Base-by-base conservation (phyloP, 2,888 invertebrate species). In the Orthosia gothica region DNA sequence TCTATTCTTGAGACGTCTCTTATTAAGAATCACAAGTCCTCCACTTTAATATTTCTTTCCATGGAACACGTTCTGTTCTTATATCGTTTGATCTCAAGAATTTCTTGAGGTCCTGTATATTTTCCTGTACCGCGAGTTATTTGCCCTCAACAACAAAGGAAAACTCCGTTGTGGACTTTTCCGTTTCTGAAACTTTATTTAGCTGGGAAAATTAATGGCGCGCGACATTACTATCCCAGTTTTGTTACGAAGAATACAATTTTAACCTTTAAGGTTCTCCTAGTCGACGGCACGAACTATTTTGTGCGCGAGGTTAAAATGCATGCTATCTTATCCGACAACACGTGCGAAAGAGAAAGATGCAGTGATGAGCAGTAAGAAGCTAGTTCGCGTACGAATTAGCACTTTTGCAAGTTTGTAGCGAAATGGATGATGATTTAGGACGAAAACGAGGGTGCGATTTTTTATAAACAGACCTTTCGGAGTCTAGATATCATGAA, bases 181-280 rank as follows among this genome's bases (percentile, higher is more conserved):
- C 85, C 84, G 81, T 85, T 76, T 81, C 82, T 84, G 82, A 78
- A 85, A 83, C 86, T 88, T 89, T 89, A 88, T 89, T 89, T 86
- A 77, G 83, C 73, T 76, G 77, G 63, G 77, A 81, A 78, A 84
- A 89, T 88, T 82, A 82, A 88, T 89, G 81, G 86, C 65, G 83
- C 78, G 82, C 67, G 81, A 80, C 85, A 79, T 86, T 78, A 81
- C 81, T 88, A 81, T 88, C 87, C 69, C 72, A 63, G 73, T 83
- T 82, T 77, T 78, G 72, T 70, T 73, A 32, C 62, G 32, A 76
- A 74, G 9, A 76, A 82, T 86, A 84, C 71, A 82, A 73, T 81
- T 63, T 81, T 85, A 83, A 84, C 86, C 82, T 86, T 74, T 79
- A 76, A 23, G 69, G 66, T 65, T 61, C 68, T 76, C 74, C 26